Base-by-base conservation (phyloP, 1,140 invertebrate species). In the Anoplophora glabripennis region DNA sequence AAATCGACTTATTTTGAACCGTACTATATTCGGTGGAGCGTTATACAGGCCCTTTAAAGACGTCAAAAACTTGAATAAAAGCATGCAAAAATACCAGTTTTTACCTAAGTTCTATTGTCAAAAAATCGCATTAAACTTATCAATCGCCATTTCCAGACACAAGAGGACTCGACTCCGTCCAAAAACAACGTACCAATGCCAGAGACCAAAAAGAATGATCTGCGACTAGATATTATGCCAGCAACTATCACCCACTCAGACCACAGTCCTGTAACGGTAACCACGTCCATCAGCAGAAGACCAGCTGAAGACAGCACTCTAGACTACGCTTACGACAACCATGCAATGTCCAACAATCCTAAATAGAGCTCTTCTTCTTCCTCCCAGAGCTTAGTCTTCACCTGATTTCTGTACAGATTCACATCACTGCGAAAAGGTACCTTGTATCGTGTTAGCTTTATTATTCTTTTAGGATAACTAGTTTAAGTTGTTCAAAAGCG, bases 301-400 rank as follows among this genome's bases (percentile, higher is more conserved):
- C 84, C 86, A 0, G 83, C 83, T 53, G 86, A 88, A 69, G 85
- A 88, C 61, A 82, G 81, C 0, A 84, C 84, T 0, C 69, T 87
- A 34, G 85, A 86, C 57, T 87, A 86, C 53, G 85, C 85, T 1
- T 88, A 88, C 64, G 85, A 87, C 62, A 88, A 88, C 70, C 83
- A 81, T 53, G 85, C 80, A 0, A 83, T 87, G 82, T 82, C 84
- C 0, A 63, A 58, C 38, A 28, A 5, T 28, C 2, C 2, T 28
- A 28, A 28, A 28, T 28, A 28, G 21, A 28, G 21, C 5, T 28
- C 21, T 28, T 28, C 21, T 28, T 28, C 21, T 28, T 28, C 21
- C 5, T 28, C 21, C 21, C 21, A 28, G 21, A 28, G 21, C 21
- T 28, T 5, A 3, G 5, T 5, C 5, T 28, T 28, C 21, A 28